These are phyloP conservation scores for Camponotus floridanus DNA, from an alignment of 1,140 invertebrate genomes.

Conservation along the genomic window DNA sequence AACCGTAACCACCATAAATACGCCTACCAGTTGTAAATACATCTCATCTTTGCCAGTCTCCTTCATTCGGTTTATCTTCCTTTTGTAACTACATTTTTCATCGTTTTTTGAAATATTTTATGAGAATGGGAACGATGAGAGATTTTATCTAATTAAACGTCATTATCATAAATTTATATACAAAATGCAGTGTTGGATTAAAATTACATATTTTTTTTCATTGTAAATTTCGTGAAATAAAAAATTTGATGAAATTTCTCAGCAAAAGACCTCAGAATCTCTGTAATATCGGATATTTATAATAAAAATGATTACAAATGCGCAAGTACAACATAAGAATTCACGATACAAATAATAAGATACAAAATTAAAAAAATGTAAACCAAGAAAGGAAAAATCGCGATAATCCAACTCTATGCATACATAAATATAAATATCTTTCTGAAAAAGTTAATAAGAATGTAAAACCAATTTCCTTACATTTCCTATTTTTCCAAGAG, in stretches of 20 bases:
- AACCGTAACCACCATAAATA: constrained; percentile 64
- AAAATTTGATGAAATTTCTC: not conserved
- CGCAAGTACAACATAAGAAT: not conserved
- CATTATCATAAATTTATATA: not conserved
- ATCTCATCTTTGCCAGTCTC: not conserved
- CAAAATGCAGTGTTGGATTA: not conserved
- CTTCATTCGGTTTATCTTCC: constrained; percentile 47
- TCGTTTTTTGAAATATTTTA: no score
- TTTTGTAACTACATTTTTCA: not conserved
- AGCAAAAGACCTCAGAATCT: not conserved
- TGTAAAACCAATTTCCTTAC: not conserved
- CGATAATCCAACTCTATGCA: no score
- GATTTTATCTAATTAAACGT: no score
- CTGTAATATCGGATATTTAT: not conserved
- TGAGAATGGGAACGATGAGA: no score
- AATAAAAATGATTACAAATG: not conserved
- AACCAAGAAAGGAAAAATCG: no score
- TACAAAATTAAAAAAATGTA: no score
- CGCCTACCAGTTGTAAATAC: constrained; percentile 60
- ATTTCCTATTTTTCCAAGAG: no score
- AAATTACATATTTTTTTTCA: not conserved
- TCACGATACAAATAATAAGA: not conserved
- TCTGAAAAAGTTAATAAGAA: no score
- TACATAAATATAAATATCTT: no score
- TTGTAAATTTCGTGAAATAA: not conserved